Evolutionary conservation across 2,113 vertebrate genomes (phyloP), one percentile per base, ranked within the genome.

Genomic region (Cyphomyrus discorhynchus): DNA sequence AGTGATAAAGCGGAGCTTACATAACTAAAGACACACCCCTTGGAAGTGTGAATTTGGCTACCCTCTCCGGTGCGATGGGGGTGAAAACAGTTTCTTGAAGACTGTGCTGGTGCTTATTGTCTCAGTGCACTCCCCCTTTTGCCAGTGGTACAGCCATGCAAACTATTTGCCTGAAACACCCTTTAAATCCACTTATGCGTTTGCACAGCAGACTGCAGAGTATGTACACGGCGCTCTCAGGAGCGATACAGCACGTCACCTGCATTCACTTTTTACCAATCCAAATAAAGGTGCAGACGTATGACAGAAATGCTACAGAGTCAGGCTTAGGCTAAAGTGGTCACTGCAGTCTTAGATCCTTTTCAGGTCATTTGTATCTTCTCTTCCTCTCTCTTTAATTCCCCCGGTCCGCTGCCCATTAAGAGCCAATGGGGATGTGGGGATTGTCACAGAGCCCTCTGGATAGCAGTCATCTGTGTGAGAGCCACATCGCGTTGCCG

Each of bases 291-390:
- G 77, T 45, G 39, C 19, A 24, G 42, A 82, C 17, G 1, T 42
- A 82, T 19, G 77, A 88, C n/a, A 50, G n/a, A 88, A 27, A 46
- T 66, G 62, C n/a, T 11, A 15, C 39, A 47, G 46, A 49, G 56
- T 27, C 10, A 45, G 53, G 9, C 39, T 45, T 82, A 3, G 77
- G 77, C 77, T 80, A 27, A 70, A 45, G 87, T 45, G 62, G 42
- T 24, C 35, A 7, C 42, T 47, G 58, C 46, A 50, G 74, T 93
- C 89, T 94, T 93, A 93, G 21, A 93, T 93, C 92, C 92, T 93
- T 88, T 93, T 91, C 17, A 83, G 21, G 5, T 74, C 0, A 10
- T 66, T 27, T 0, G 90, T 89, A 89, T 92, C 35, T 82, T 39
- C 17, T 21, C 39, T 21, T 82, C 35, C 77, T 15, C 11, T 31